phyloP scores from a whole-genome alignment of 1,140 invertebrate genomes.

The Helicoverpa armigera region DNA sequence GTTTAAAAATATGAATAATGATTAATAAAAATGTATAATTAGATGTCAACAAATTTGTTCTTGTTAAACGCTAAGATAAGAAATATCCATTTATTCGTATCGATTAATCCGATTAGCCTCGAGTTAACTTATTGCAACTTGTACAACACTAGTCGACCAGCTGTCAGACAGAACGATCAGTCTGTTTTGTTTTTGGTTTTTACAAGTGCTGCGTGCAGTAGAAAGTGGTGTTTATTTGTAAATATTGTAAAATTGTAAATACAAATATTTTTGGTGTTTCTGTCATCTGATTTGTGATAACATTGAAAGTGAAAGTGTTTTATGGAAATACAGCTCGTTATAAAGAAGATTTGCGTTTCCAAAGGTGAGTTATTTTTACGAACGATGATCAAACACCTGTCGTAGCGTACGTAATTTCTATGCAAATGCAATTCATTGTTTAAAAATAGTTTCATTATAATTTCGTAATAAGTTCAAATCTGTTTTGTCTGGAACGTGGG shows the following conservation, averaged over 20 bases:
- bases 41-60: too few relatives aligned
- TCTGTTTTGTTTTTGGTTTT: conserved; percentile 71
- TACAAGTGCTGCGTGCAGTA: conserved; percentile 69
- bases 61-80: too few relatives aligned
- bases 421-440: conserved; percentile 51
- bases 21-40: too few relatives aligned
- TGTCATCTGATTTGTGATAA: conserved; percentile 55
- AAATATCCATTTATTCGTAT: too few relatives aligned
- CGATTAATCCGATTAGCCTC: too few relatives aligned
- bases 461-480: conserved; percentile 47
- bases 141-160: conserved; percentile 47
- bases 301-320: conserved; percentile 66
- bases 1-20: too few relatives aligned
- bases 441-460: conserved; percentile 25
- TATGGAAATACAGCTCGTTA: conserved; percentile 64
- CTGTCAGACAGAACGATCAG: conserved; percentile 46
- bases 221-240: conserved; percentile 81
- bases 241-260: conserved; percentile 80
- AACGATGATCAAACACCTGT: conserved; percentile 59
- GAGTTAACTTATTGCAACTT: not conserved
- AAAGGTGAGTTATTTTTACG: conserved; percentile 64
- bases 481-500: conserved; percentile 44
- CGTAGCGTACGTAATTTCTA: conserved; percentile 49
- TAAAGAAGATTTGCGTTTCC: conserved; percentile 52
- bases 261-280: conserved; percentile 60